A percentile compares a stretch with the other conserved stretches of the same genome.
phyloP scores from a whole-genome alignment of 1,140 invertebrate species.

The Conus betulinus region DNA sequence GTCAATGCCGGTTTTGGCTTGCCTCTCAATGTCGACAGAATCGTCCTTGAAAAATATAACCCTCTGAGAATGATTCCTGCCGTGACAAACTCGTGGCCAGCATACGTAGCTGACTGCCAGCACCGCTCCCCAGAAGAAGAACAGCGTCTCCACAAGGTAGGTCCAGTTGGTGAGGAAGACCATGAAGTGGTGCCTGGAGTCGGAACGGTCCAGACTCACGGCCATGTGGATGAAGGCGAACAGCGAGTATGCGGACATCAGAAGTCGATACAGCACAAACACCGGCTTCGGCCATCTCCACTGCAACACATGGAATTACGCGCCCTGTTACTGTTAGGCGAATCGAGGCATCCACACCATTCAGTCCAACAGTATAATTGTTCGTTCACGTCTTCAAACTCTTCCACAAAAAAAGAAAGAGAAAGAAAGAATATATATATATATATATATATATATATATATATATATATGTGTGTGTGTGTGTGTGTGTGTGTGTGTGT shows the following conservation, averaged over 20 bases:
- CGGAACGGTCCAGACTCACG: background rate
- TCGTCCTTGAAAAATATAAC: background rate
- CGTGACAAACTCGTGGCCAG: background rate
- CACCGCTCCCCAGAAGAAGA: constrained; percentile 31
- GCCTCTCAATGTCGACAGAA: background rate
- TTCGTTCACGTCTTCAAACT: too few relatives aligned
- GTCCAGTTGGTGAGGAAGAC: constrained; percentile 55
- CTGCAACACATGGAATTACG: constrained; percentile 42
- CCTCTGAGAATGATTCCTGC: too few relatives aligned
- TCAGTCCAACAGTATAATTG: too few relatives aligned
- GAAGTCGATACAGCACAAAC: constrained; percentile 42
- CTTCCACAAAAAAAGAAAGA: too few relatives aligned
- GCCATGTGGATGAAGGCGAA: constrained; percentile 27
- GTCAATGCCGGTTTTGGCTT: background rate
- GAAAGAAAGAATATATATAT: too few relatives aligned
- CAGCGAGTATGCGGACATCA: constrained; percentile 33
- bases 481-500: too few relatives aligned
- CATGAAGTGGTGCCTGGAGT: constrained; percentile 33
- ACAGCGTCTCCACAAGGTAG: constrained; percentile 42
- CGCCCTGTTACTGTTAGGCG: too few relatives aligned
- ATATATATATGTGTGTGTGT: too few relatives aligned
- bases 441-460: too few relatives aligned
- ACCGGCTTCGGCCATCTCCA: constrained; percentile 43
- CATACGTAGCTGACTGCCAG: background rate
- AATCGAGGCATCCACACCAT: too few relatives aligned